Evolutionary conservation across 2,113 vertebrate species (phyloP), one percentile per base, ranked within the genome.

Genomic region (Chaenogobius annularis): DNA sequence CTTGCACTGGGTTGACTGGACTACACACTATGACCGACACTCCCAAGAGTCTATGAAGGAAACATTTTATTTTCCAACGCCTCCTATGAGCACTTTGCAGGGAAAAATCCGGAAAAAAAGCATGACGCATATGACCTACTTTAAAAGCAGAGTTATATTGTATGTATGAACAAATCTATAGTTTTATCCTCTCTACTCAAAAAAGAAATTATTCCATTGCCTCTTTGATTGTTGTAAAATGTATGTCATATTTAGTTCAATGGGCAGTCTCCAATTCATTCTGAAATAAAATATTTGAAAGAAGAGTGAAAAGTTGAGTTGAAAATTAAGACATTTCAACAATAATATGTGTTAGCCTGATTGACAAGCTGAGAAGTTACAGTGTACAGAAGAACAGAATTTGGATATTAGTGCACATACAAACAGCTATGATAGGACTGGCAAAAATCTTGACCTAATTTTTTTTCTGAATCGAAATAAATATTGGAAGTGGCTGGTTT

Each of bases 1-100:
- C 70, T 72, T 64, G 66, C 73, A 78, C 75, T 75, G 77, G 50
- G 52, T 14, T 69, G 66, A 79, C 43, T 8, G 74, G 72, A 75
- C 71, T 10, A 81, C 62, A 77, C 43, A 74, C 69, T 58, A 54
- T 54, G 61, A 44, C 14, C 55, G 59, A 44, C 66, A 81, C 70
- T 66, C 80, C 75, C 79, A 40, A 50, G 68, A 83, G 76, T 37
- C 44, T 15, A 26, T 58, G 11, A 11, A 55, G 11, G 3, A 9
- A 40, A 40, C 37, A 40, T 2, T n/a, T 31, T 55, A 46, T 13
- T n/a, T 12, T 50, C 47, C 62, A 50, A 73, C 9, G 14, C 31
- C 68, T 26, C 15, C 8, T 50, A 59, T n/a, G 22, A 52, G 22
- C 43, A 14, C 40, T 75, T 31, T 64, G 70, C 59, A 61, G 26